Evolutionary conservation across 2,888 invertebrate genomes (phyloP).

Genomic region (Mylabris sibirica): DNA sequence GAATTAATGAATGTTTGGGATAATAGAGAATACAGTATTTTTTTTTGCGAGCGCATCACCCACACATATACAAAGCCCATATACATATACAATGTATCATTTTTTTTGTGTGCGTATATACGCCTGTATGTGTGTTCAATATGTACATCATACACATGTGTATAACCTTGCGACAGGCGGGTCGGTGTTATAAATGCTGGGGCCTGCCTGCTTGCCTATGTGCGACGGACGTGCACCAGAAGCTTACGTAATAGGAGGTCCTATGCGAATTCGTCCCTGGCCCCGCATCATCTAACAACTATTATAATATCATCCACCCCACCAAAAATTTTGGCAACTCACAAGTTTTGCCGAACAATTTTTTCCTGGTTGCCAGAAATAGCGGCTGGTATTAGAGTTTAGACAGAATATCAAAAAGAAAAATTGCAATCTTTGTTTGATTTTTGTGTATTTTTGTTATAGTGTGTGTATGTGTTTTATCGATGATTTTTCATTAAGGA

Average conservation of each 20-base stretch:
- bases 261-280: slow-evolving; percentile 53
- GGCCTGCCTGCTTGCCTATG: too few relatives aligned
- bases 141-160: slow-evolving; percentile 21
- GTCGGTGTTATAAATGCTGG: slow-evolving; percentile 38
- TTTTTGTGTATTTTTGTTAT: not conserved
- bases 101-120: too few relatives aligned
- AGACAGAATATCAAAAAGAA: not conserved
- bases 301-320: slow-evolving; percentile 47
- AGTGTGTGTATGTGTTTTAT: slow-evolving; percentile 25
- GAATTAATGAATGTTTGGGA: not conserved
- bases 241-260: slow-evolving; percentile 59
- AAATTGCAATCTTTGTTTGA: slow-evolving; percentile 15
- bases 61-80: slow-evolving; percentile 15
- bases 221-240: slow-evolving; percentile 51
- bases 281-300: slow-evolving; percentile 47
- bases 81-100: not conserved
- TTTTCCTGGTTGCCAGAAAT: slow-evolving; percentile 62
- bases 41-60: not conserved
- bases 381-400: slow-evolving; percentile 58
- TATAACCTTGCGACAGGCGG: slow-evolving; percentile 47
- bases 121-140: not conserved
- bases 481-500: slow-evolving; percentile 13
- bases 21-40: not conserved
- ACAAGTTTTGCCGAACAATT: slow-evolving; percentile 55
- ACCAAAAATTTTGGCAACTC: slow-evolving; percentile 57